These are phyloP conservation scores for Benitochromis conjunctus DNA, from an alignment of 2,113 vertebrate species.

Conservation along the genomic window DNA sequence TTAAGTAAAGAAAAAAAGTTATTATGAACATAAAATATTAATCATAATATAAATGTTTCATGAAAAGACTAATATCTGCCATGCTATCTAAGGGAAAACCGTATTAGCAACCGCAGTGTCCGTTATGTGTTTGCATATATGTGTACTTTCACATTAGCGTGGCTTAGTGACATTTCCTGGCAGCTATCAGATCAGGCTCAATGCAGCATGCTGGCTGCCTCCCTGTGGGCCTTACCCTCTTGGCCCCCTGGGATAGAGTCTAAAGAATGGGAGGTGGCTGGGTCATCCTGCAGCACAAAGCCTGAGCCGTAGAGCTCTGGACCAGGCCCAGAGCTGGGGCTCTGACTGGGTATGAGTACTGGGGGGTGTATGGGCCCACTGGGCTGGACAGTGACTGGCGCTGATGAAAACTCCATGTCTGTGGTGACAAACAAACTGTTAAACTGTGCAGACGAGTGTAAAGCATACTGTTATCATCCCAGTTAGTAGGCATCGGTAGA, in stretches of 20 bases:
- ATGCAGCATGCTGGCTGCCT: constrained; percentile 80
- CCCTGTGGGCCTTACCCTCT: constrained; percentile 95
- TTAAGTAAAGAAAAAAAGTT: background rate
- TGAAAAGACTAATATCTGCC: constrained; percentile 45
- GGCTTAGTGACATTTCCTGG: constrained; percentile 25
- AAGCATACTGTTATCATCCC: constrained; percentile 55
- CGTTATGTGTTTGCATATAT: background rate
- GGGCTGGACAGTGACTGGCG: constrained; percentile 89
- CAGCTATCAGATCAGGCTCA: constrained; percentile 80
- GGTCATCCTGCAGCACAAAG: constrained; percentile 94
- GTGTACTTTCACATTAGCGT: constrained; percentile 5
- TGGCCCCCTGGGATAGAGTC: constrained; percentile 92
- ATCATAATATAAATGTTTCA: constrained; percentile 13
- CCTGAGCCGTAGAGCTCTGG: constrained; percentile 95
- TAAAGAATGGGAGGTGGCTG: constrained; percentile 93
- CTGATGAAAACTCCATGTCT: constrained; percentile 94
- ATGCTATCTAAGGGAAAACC: constrained; percentile 76
- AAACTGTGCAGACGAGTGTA: constrained; percentile 62
- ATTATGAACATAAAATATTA: constrained; percentile 38
- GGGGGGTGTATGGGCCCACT: constrained; percentile 92
- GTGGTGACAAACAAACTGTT: constrained; percentile 98
- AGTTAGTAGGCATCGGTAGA: constrained; percentile 52
- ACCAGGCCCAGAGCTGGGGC: constrained; percentile 68
- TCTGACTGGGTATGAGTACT: constrained; percentile 94
- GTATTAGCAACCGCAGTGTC: constrained; percentile 60